Percentiles rank a stretch among this genome's conserved stretches.
These are phyloP conservation scores for Leptosomus discolor DNA, from an alignment of 2,113 vertebrate species.

Conservation along the genomic window DNA sequence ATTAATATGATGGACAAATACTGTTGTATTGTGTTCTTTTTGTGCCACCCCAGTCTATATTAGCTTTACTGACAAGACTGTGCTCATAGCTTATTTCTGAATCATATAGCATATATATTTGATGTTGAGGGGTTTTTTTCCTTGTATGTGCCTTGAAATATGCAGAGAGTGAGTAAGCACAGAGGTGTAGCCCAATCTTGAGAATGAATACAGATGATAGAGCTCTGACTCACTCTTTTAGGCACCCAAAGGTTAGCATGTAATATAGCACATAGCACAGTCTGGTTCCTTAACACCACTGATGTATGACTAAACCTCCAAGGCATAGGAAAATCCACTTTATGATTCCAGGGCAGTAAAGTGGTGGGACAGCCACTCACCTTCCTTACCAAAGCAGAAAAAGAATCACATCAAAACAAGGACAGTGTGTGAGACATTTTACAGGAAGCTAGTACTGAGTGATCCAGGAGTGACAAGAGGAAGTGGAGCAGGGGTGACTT, in stretches of 20 bases:
- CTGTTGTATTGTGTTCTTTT: neutral
- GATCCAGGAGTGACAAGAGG: neutral
- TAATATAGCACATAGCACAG: neutral
- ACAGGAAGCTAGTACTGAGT: neutral
- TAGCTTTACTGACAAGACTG: neutral
- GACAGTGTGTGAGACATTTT: neutral
- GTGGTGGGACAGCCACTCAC: neutral
- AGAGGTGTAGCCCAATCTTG: neutral
- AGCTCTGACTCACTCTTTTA: neutral
- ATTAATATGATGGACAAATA: neutral
- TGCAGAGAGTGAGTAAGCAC: neutral
- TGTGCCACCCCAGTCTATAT: neutral
- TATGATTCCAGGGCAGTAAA: neutral
- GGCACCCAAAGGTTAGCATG: neutral
- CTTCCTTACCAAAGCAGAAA: neutral
- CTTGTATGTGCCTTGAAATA: neutral
- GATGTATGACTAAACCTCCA: neutral
- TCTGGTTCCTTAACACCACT: neutral
- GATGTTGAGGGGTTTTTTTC: neutral
- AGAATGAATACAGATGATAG: neutral
- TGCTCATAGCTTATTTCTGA: neutral
- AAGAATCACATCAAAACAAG: neutral
- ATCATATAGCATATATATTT: neutral
- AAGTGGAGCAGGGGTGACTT: neutral
- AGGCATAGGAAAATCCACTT: neutral